These are phyloP conservation scores for Falco novaeseelandiae DNA, from an alignment of 2,797 vertebrate species.

Conservation along the genomic window DNA sequence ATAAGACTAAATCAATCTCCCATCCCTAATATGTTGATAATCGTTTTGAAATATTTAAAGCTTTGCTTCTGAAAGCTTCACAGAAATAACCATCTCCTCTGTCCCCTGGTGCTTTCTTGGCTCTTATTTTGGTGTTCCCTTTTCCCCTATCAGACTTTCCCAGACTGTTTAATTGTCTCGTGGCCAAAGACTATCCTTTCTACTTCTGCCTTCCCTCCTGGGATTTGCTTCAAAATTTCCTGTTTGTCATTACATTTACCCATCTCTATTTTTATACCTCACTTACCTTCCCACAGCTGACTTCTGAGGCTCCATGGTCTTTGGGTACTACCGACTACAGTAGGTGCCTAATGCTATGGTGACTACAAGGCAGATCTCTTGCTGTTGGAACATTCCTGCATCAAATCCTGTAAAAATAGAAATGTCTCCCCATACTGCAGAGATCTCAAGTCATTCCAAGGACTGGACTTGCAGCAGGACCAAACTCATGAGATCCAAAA, in stretches of 20 bases:
- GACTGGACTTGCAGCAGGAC: background rate
- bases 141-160: background rate
- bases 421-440: background rate
- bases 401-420: background rate
- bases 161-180: background rate
- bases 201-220: background rate
- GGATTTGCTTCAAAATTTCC: background rate
- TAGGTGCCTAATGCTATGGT: background rate
- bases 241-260: background rate
- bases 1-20: constrained; percentile 63
- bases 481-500: background rate
- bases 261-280: background rate
- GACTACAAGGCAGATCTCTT: background rate
- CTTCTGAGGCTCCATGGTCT: background rate
- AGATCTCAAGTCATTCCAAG: background rate
- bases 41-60: constrained; percentile 64
- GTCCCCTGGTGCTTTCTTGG: background rate
- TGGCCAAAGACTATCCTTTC: background rate
- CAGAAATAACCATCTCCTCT: background rate
- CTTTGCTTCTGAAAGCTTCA: constrained; percentile 17
- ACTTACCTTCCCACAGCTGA: background rate
- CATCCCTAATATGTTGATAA: constrained; percentile 62
- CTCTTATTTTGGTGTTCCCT: background rate
- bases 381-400: background rate
- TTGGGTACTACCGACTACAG: background rate